Evolutionary conservation across 2,113 vertebrate genomes (phyloP), one percentile per base, ranked within the genome.

Genomic region (Collichthys lucidus): DNA sequence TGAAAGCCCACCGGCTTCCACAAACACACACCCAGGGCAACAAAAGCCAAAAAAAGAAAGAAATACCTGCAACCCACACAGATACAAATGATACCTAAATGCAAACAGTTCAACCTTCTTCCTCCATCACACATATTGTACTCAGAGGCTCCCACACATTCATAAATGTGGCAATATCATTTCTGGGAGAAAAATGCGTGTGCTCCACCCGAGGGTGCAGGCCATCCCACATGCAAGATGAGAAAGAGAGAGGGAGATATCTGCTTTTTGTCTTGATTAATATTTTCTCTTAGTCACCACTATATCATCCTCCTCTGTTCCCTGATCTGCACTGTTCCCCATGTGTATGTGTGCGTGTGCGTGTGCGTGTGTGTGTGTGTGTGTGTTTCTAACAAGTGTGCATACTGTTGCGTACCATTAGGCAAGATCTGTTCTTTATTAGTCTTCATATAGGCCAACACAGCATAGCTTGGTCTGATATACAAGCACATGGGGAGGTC

Each of bases 401-500:
- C 70, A 70, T 49, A 52, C 62, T 80, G 35, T 70, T 78, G 71
- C 49, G 3, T 66, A 65, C 64, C 42, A 64, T 73, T 80, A 52
- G 75, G 61, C 74, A 62, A 83, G 86, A 89, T 90, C 87, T 92
- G 88, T 62, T 86, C 83, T 90, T 91, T 91, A 92, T 93, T 93
- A 91, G 82, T 72, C 60, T 67, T 82, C 77, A 77, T 87, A 85
- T 73, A 79, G 76, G 53, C 83, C 40, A 80, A 61, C 70, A 17
- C 69, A 57, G 79, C 77, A 83, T 72, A 70, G 74, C 79, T 70
- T 60, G 55, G 71, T 47, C 76, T 74, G 77, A 65, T 78, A 50
- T 72, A 74, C 46, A 7, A 80, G 85, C 78, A 40, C 49, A 64
- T 50, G 50, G 81, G 82, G 88, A 88, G 88, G 85, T 88, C 82